Percentiles rank a stretch among this genome's conserved stretches.
These are phyloP conservation scores for Micromys minutus DNA, from an alignment of 2,113 vertebrate genomes.

Conservation along the genomic window DNA sequence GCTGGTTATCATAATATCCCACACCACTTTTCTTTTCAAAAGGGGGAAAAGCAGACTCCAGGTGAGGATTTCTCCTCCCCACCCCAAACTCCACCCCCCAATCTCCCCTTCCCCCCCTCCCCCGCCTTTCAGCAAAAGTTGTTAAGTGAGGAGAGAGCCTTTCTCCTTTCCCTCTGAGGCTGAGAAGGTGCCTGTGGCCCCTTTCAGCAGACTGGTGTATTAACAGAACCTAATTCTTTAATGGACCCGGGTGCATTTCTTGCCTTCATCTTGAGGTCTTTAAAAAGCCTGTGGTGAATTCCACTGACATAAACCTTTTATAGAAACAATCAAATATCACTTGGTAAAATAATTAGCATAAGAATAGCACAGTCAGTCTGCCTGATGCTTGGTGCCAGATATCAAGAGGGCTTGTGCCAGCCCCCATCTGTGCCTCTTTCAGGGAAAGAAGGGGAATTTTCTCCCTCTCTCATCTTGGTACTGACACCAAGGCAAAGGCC, in stretches of 20 bases:
- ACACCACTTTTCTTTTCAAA: neutral
- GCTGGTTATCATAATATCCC: neutral
- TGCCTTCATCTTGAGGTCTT: constrained; percentile 73
- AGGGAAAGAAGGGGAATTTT: neutral
- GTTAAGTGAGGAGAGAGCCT: fast-evolving
- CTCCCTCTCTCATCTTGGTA: neutral
- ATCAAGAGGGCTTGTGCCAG: neutral
- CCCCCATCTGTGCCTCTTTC: neutral
- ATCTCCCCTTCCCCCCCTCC: neutral
- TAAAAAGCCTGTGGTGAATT: constrained; percentile 80
- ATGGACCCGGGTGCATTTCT: constrained; percentile 73
- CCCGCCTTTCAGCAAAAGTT: neutral
- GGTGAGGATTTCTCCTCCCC: neutral
- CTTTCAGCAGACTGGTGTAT: constrained; percentile 6
- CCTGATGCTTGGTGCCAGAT: constrained; percentile 53
- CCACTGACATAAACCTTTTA: constrained; percentile 78
- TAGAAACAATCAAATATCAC: constrained; percentile 81
- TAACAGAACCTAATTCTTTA: constrained; percentile 76
- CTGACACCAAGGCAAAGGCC: neutral
- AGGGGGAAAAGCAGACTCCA: neutral
- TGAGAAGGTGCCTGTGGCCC: neutral
- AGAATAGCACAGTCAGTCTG: constrained; percentile 78
- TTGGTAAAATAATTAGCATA: constrained; percentile 80
- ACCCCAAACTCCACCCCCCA: too few species aligned
- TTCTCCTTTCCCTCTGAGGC: neutral